Evolutionary conservation across 2,113 vertebrate species (phyloP).

Genomic region (Zosterops hypoxanthus): DNA sequence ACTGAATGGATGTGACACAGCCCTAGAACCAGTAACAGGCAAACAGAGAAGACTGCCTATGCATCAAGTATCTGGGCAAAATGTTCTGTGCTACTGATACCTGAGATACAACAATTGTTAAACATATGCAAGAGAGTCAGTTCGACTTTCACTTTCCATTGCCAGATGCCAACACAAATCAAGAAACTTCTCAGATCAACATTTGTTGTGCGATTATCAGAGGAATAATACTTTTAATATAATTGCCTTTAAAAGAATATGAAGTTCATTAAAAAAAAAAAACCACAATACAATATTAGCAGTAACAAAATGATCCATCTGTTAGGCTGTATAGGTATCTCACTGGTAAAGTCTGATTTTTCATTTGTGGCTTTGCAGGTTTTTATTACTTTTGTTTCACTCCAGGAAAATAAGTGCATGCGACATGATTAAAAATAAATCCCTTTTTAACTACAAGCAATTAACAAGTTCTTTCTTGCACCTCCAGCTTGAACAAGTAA

Average conservation of each 20-base stretch:
- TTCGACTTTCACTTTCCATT: not conserved
- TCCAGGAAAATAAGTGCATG: not conserved
- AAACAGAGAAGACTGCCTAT: not conserved
- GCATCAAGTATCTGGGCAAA: not conserved
- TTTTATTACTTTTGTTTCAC: not conserved
- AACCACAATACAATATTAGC: not conserved
- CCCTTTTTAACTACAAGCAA: not conserved
- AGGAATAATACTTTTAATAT: not conserved
- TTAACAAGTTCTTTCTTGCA: not conserved
- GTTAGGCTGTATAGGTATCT: not conserved
- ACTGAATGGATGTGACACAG: not conserved
- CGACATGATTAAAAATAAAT: not conserved
- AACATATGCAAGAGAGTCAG: not conserved
- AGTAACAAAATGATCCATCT: not conserved
- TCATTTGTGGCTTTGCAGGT: not conserved
- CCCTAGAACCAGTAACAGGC: not conserved
- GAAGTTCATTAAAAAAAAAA: not conserved
- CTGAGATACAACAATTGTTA: not conserved
- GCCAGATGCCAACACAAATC: not conserved
- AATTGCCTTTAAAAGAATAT: not conserved
- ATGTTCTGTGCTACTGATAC: not conserved
- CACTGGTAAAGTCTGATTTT: not conserved
- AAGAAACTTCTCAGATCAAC: not conserved
- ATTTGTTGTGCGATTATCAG: not conserved
- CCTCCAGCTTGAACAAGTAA: not conserved